Base-by-base conservation (phyloP, 2,113 vertebrate genomes). In the Aleadryas rufinucha region DNA sequence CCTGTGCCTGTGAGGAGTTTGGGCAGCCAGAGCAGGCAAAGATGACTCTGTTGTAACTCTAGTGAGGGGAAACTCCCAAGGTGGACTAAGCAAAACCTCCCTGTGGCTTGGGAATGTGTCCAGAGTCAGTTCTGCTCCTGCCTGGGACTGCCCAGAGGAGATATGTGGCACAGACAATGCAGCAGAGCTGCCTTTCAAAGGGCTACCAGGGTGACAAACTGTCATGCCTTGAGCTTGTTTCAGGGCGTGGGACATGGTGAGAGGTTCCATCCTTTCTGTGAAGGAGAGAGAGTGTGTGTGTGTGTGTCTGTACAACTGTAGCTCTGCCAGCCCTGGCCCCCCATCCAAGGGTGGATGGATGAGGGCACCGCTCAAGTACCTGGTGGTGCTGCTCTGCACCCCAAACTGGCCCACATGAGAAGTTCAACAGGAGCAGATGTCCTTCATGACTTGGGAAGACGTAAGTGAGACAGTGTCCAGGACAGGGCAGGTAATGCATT, bases 61-160 rank as follows among this genome's bases (percentile, higher is more conserved):
- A 33, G 56, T 27, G 63, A 49, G 42, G 33, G 28, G 23, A 80
- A 66, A 27, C 7, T 14, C n/a, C 37, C 6, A 2, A 18, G 47
- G 18, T 9, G 28, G 17, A n/a, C 35, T 56, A 64, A 35, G 14
- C 8, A 78, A 77, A 85, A 35, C n/a, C 28, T 49, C 19, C 20
- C 39, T 3, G 2, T 76, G 72, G 24, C 11, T 3, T 7, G 28
- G 7, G 7, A 27, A 54, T 2, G 0, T n/a, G 13, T 57, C 63
- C 39, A 71, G 37, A 61, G 13, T 41, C 37, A 35, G 31, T 52
- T 84, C 50, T 80, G 30, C 20, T 79, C 21, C 33, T 6, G 3
- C 2, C 23, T 21, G 15, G 17, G 22, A 17, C 33, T 64, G n/a
- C 53, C 27, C 31, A 79, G 45, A 52, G 37, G 23, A 17, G 13